A percentile compares a stretch with the other conserved stretches of the same genome.
phyloP scores from a whole-genome alignment of 1,140 invertebrate genomes.

The Micrasema longulum region DNA sequence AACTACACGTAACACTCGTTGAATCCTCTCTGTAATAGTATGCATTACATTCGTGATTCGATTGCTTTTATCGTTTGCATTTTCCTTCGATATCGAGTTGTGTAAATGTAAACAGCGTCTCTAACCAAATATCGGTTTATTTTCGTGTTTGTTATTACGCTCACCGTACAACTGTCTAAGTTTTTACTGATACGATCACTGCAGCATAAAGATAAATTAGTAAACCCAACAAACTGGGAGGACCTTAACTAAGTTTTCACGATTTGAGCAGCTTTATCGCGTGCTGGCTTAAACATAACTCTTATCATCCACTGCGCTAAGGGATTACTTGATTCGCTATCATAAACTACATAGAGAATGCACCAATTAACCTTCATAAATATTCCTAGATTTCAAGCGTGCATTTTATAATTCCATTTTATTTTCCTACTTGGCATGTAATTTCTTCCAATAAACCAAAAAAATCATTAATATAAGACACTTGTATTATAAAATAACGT shows the following conservation, averaged over 20 bases:
- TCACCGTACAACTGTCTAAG: not conserved
- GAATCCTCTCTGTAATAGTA: constrained; percentile 17
- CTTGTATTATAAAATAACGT: too few relatives aligned
- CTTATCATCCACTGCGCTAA: not conserved
- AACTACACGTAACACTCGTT: not conserved
- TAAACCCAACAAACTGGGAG: not conserved
- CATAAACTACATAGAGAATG: too few relatives aligned
- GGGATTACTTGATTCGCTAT: constrained; percentile 1
- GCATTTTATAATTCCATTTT: too few relatives aligned
- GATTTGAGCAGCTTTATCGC: constrained; percentile 19
- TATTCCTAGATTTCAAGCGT: too few relatives aligned
- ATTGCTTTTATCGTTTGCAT: constrained; percentile 24
- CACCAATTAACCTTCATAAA: too few relatives aligned
- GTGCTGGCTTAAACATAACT: constrained; percentile 6
- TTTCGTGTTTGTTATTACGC: constrained; percentile 20
- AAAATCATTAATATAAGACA: too few relatives aligned
- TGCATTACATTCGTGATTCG: constrained; percentile 34
- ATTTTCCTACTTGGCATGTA: too few relatives aligned
- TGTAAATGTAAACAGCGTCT: too few relatives aligned
- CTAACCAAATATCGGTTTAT: constrained; percentile 16
- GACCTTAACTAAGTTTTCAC: constrained; percentile 10
- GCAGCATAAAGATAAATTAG: constrained; percentile 5
- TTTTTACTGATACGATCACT: not conserved
- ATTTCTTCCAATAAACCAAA: too few relatives aligned
- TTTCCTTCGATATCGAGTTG: constrained; percentile 1